Conservation (phyloP, 2,797 vertebrate genomes). For the Notolepis coatsorum region DNA sequence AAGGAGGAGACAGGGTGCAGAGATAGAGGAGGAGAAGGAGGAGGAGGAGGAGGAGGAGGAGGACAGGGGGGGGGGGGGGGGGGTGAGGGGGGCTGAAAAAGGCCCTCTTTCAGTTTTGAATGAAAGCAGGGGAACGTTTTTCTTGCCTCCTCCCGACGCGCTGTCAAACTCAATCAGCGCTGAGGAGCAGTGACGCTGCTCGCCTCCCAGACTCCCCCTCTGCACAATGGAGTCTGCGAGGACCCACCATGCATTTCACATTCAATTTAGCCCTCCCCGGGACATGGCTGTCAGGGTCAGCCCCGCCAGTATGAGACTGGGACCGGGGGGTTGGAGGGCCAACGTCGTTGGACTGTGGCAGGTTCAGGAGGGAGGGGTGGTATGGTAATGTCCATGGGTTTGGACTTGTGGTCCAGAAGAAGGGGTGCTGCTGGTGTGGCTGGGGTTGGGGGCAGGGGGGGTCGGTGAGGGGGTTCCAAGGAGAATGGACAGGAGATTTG, state of each 20-base stretch:
- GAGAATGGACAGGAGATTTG: conserved; percentile 79
- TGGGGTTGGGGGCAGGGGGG: conserved; percentile 40
- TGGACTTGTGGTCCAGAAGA: conserved; percentile 57
- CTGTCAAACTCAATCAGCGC: conserved; percentile 99
- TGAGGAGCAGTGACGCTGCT: conserved; percentile 83
- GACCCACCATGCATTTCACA: conserved; percentile 97
- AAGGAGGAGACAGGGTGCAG: no score
- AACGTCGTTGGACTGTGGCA: conserved; percentile 71
- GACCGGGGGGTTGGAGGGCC: conserved; percentile 69
- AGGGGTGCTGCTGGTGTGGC: conserved; percentile 61
- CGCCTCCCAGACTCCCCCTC: conserved; percentile 81
- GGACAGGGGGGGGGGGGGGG: conserved; percentile 74
- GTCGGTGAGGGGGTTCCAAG: conserved; percentile 64
- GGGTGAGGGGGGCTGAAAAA: conserved; percentile 90
- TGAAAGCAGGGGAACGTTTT: conserved; percentile 82
- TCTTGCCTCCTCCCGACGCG: conserved; percentile 93
- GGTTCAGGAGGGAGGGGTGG: conserved; percentile 57
- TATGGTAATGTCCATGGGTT: conserved; percentile 70
- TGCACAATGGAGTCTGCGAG: conserved; percentile 91
- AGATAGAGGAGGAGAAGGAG: conserved; percentile 71
- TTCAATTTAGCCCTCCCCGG: conserved; percentile 96
- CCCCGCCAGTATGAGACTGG: conserved; percentile 68
- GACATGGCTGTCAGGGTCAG: conserved; percentile 84
- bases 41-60: conserved; percentile 62
- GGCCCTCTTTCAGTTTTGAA: conserved; percentile 86